Conservation (phyloP, 2,888 invertebrate species). For the Phyllotreta cruciferae region DNA sequence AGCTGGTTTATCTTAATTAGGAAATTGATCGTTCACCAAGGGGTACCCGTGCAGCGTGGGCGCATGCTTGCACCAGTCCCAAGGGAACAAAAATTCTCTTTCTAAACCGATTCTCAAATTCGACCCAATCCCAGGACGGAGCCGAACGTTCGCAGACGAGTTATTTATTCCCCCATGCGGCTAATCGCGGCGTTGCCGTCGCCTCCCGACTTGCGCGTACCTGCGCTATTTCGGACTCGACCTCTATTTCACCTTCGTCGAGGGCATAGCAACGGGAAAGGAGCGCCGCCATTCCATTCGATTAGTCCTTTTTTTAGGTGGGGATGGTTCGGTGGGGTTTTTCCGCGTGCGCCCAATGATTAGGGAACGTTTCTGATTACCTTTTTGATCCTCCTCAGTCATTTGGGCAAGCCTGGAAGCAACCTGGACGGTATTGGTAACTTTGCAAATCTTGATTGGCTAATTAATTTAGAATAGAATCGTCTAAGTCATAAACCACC, state of each 20-base stretch:
- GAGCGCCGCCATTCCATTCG: neutral
- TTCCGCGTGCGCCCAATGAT: neutral
- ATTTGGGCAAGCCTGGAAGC: too few species aligned
- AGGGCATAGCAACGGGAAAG: constrained; percentile 27
- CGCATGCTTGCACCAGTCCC: constrained; percentile 30
- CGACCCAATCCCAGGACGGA: constrained; percentile 17
- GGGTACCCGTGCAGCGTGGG: constrained; percentile 30
- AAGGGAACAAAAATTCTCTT: constrained; percentile 30
- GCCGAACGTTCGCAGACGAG: constrained; percentile 14
- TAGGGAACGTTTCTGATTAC: constrained; percentile 1
- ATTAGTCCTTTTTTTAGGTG: constrained; percentile 18
- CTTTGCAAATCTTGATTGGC: too few species aligned
- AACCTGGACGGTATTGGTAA: neutral
- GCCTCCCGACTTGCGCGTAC: constrained; percentile 33
- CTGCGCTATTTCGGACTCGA: constrained; percentile 37
- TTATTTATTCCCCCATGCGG: constrained; percentile 18
- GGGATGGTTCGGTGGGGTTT: constrained; percentile 5
- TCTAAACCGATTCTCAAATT: neutral
- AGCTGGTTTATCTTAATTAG: neutral
- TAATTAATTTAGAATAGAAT: too few species aligned
- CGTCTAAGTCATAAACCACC: too few species aligned
- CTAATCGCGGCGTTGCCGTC: constrained; percentile 35
- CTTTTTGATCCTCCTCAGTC: constrained; percentile 2
- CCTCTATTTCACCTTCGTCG: constrained; percentile 38
- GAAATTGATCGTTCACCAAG: constrained; percentile 32